Evolutionary conservation across 2,113 vertebrate species (phyloP), one percentile per base, ranked within the genome.

Genomic region (Himantopus leucocephalus): DNA sequence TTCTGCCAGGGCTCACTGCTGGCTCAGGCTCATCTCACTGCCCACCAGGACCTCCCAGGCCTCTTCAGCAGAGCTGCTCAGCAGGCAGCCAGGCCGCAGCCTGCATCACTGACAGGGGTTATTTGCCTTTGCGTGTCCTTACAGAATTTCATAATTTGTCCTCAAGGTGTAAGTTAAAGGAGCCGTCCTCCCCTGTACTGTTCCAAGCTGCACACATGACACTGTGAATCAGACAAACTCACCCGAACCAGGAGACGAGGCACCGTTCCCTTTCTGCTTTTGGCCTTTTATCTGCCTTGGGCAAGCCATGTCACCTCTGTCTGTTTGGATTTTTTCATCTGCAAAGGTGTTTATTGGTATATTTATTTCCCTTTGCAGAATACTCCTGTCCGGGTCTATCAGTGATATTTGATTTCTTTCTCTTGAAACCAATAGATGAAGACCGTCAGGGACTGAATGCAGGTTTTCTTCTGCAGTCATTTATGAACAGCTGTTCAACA

Each of bases 21-120:
- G 86, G 26, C 29, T 52, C 1, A 1, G 39, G 19, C 9, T 55
- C 66, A 14, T 8, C 63, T 76, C 0, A 0, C 17, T 75, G 43
- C 20, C 6, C 16, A 50, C 7, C 27, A 60, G 14, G 27, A 50
- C 34, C 3, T 1, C 22, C 18, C 24, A 52, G 30, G 7, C 9
- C 12, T 82, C 18, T 63, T 68, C 20, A 37, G 56, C 35, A 90
- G 53, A 58, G 10, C 30, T 62, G 12, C 18, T 24, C 5, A 16
- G 35, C 30, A 43, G 62, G 48, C 52, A 72, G 70, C n/a, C 64
- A 78, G 68, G 55, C 64, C 19, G 34, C n/a, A 48, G 24, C 27
- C 66, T 87, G 34, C 1, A 8, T 70, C 8, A 1, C 34, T 91
- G 30, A 14, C 52, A 37, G 37, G 9, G 10, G 4, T 52, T 76